Conservation (phyloP, 2,113 vertebrate genomes). For the Poecile atricapillus region DNA sequence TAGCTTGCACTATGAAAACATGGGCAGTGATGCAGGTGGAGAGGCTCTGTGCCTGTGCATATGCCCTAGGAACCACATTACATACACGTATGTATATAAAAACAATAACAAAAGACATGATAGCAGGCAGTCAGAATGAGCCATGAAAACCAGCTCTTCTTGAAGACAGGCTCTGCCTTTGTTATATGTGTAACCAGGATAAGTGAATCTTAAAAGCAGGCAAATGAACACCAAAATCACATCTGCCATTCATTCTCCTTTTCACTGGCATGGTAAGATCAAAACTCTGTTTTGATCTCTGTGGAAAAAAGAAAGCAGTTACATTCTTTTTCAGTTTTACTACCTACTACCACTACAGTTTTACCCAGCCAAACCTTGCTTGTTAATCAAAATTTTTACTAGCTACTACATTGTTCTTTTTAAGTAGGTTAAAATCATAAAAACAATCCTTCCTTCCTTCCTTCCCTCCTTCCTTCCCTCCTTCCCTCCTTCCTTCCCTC, state of each 20-base stretch:
- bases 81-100: neutral
- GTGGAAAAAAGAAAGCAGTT: neutral
- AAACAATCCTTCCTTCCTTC: neutral
- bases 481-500: too few relatives aligned
- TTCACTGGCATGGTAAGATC: neutral
- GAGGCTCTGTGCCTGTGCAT: neutral
- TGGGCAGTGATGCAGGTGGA: neutral
- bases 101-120: neutral
- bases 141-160: neutral
- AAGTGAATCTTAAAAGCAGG: neutral
- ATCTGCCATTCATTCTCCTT: neutral
- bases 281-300: neutral
- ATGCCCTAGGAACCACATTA: neutral
- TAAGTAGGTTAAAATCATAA: neutral
- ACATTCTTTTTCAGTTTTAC: neutral
- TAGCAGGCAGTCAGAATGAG: neutral
- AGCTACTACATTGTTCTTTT: neutral
- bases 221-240: neutral
- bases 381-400: neutral
- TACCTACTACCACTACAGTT: neutral
- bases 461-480: too few relatives aligned
- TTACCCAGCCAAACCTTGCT: neutral
- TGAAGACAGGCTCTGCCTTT: neutral
- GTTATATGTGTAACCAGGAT: neutral
- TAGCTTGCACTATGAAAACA: neutral